phyloP scores from a whole-genome alignment of 2,888 invertebrate species.

The Alsophila aescularia region DNA sequence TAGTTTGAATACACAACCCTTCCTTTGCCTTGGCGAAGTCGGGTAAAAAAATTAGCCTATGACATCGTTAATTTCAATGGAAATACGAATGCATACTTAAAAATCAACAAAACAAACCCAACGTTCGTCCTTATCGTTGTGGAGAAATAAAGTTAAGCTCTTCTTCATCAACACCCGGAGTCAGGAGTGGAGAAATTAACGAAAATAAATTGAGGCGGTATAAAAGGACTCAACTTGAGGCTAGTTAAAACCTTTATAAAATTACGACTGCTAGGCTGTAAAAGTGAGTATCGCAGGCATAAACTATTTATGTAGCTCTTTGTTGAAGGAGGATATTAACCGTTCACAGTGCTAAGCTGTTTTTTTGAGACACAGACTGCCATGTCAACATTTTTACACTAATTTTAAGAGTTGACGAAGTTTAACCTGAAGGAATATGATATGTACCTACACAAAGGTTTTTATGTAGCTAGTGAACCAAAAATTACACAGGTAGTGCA shows the following conservation, averaged over 20 bases:
- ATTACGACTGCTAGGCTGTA: not conserved
- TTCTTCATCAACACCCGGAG: not conserved
- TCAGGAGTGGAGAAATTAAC: not conserved
- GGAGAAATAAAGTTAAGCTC: not conserved
- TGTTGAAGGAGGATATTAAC: constrained; percentile 1
- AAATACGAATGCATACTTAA: too few relatives aligned
- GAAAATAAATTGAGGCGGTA: not conserved
- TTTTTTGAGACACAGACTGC: not conserved
- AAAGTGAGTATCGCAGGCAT: not conserved
- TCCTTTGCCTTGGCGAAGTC: too few relatives aligned
- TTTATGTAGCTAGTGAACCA: too few relatives aligned
- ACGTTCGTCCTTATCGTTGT: not conserved
- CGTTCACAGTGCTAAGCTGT: not conserved
- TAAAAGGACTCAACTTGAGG: not conserved
- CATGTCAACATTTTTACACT: not conserved
- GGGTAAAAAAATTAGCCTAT: too few relatives aligned
- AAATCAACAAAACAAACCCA: too few relatives aligned
- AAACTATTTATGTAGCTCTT: constrained; percentile 8
- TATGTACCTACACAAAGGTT: not conserved
- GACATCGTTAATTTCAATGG: too few relatives aligned
- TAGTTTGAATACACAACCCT: too few relatives aligned
- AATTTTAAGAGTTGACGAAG: not conserved
- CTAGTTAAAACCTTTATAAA: not conserved
- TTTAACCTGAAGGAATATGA: not conserved
- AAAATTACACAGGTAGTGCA: too few relatives aligned